A percentile compares a stretch with the other conserved stretches of the same genome.
Conservation (phyloP, 2,113 vertebrate species). For the Saimiri boliviensis region DNA sequence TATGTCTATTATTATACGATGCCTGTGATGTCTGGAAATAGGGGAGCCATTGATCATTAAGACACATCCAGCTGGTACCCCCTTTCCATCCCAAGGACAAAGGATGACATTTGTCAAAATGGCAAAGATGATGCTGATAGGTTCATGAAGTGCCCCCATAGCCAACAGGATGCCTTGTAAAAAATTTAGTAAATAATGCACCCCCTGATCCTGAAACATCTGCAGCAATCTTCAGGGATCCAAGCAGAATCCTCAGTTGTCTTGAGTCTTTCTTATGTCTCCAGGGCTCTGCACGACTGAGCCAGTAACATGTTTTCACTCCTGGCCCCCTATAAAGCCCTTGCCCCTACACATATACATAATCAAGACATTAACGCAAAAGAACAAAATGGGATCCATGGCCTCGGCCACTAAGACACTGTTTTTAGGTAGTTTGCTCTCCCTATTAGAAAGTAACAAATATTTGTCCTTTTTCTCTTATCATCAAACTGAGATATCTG, state of each 20-base stretch:
- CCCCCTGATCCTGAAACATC: neutral
- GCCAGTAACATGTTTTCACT: no score
- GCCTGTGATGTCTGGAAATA: neutral
- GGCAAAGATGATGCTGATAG: accelerated
- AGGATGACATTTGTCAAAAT: neutral
- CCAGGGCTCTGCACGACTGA: neutral
- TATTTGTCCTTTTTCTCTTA: neutral
- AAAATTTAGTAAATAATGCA: accelerated
- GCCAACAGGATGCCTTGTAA: neutral
- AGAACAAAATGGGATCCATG: neutral
- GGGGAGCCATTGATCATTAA: accelerated
- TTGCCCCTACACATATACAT: neutral
- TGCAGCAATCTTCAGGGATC: no score
- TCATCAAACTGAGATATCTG: no score
- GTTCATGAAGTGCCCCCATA: accelerated
- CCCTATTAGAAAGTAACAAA: neutral
- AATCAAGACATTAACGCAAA: neutral
- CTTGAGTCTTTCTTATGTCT: neutral
- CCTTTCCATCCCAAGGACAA: no score
- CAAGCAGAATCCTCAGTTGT: accelerated
- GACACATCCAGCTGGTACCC: accelerated
- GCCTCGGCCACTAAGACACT: accelerated
- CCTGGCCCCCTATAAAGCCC: neutral
- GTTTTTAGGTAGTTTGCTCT: neutral
- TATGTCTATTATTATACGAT: neutral